Conservation (phyloP, 2,113 vertebrate genomes). For the Xiphias gladius region DNA sequence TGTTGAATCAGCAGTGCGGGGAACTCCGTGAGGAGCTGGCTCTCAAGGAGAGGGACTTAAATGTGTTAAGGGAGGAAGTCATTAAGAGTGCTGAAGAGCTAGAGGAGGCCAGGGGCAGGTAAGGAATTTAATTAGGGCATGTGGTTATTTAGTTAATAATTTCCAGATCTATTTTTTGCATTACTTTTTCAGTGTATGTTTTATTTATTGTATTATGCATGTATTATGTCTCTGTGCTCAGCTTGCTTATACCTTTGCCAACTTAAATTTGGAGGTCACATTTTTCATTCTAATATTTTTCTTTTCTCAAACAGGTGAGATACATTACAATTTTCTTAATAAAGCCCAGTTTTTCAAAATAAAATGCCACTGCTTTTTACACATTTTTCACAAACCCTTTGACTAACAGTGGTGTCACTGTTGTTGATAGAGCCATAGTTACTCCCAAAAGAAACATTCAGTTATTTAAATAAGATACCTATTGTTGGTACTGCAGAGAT, state of each 20-base stretch:
- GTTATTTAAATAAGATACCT: too few relatives aligned
- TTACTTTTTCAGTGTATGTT: background rate
- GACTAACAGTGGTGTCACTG: background rate
- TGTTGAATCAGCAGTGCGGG: conserved; percentile 78
- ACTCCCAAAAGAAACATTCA: too few relatives aligned
- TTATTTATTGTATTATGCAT: background rate
- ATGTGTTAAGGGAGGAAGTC: conserved; percentile 77
- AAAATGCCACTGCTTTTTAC: background rate
- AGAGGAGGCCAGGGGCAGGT: conserved; percentile 82
- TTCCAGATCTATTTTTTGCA: background rate
- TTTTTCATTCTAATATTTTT: background rate
- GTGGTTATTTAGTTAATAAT: background rate
- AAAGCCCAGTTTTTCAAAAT: too few relatives aligned
- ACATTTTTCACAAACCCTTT: too few relatives aligned
- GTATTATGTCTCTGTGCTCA: background rate
- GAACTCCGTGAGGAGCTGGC: conserved; percentile 82
- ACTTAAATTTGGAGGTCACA: background rate
- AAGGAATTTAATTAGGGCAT: conserved; percentile 39
- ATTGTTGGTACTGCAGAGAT: background rate
- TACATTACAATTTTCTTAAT: too few relatives aligned
- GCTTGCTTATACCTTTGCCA: background rate
- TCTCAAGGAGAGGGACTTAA: conserved; percentile 79
- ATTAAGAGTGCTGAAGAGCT: conserved; percentile 73
- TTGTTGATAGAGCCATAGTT: too few relatives aligned
- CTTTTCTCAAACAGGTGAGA: too few relatives aligned